phyloP scores from a whole-genome alignment of 2,888 invertebrate species.

The Philereme vetulata region DNA sequence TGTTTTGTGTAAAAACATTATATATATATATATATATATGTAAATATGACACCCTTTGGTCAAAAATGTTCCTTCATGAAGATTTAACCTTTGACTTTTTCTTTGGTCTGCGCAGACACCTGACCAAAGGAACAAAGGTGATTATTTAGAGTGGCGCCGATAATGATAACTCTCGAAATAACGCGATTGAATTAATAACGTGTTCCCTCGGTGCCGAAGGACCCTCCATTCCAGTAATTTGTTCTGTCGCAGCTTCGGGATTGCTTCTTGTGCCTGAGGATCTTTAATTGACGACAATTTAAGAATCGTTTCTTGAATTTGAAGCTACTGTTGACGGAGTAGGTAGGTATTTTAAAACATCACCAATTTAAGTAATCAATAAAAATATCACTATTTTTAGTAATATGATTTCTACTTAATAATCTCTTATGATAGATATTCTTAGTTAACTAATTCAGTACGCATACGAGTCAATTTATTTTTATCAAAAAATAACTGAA shows the following conservation, averaged over 20 bases:
- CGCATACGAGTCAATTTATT: no score
- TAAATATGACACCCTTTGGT: no score
- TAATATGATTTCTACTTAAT: no score
- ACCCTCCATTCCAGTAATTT: conserved; percentile 33
- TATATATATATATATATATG: no score
- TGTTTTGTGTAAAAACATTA: no score
- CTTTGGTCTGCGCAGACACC: not conserved
- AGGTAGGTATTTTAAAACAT: not conserved
- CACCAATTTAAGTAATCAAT: no score
- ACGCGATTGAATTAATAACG: conserved; percentile 52
- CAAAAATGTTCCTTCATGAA: no score
- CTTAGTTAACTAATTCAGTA: no score
- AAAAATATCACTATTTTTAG: no score
- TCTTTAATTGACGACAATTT: conserved; percentile 33
- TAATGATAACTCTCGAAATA: conserved; percentile 38
- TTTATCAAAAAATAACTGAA: no score
- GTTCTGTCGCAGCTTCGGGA: conserved; percentile 31
- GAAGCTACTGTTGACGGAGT: not conserved
- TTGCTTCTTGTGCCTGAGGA: conserved; percentile 26
- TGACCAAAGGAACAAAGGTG: conserved; percentile 26
- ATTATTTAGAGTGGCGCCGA: conserved; percentile 38
- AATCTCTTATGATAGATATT: no score
- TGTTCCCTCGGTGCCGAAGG: conserved; percentile 11
- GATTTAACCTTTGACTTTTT: no score
- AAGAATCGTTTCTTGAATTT: conserved; percentile 18